Base-by-base conservation (phyloP, 2,888 invertebrate genomes). In the Psylliodes chrysocephalus region DNA sequence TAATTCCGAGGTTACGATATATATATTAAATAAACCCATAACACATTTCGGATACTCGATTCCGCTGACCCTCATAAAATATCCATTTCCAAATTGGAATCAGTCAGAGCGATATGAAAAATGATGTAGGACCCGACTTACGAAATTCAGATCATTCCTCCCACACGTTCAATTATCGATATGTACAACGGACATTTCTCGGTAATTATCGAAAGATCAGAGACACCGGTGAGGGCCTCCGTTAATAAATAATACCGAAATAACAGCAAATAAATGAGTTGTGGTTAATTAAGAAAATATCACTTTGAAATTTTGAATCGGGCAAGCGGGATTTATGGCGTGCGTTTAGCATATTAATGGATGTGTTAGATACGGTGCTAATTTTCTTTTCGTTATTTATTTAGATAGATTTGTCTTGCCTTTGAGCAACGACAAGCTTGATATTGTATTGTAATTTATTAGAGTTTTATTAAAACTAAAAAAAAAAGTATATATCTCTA, bases 341-440 rank as follows among this genome's bases (percentile, higher is more conserved):
- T 42, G 19, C 54, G 46, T 40, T 63, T 63, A 63, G 47, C 63
- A 63, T 63, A 59, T 63, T 63, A 59, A 63, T 63, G 30, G 54
- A 28, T 25, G 2, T 46, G 47, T 63, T 63, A 6, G 63, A 30
- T 59, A 40, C 38, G 63, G 53, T 30, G 42, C 19, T 62, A 49
- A 47, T 35, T 18, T 42, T 2, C 7, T 17, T 42, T 42, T 35
- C 14, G 3, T 35, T 22, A 22, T 22, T 22, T 22, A 22, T 22
- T 22, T 22, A 6, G 2, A 4, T 22, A 22, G 22, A 22, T 2
- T 22, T 22, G 22, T 22, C 6, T 22, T 22, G 22, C 22, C 22
- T 6, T 22, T 6, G 2, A 22, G 22, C 22, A 22, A 4, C 22
- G 22, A 22, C 22, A 42, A 7, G 8, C 8, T 42, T 42, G n/a